phyloP scores from a whole-genome alignment of 2,797 vertebrate species.

The Cynodonichthys magdalenae region DNA sequence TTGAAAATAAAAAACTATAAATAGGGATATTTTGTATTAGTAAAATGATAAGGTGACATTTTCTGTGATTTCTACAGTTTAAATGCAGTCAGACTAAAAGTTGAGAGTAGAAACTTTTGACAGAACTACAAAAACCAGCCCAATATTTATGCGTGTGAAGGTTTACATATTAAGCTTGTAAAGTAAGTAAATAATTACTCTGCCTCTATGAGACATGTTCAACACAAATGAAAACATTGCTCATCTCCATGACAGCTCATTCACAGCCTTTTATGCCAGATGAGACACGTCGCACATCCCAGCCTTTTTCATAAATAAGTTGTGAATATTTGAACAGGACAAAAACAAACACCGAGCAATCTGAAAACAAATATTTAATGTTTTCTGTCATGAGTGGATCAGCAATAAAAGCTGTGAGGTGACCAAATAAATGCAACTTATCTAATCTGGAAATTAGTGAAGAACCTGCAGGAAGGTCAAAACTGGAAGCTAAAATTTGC shows the following conservation, averaged over 20 bases:
- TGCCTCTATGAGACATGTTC: constrained; percentile 1
- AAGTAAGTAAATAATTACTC: constrained; percentile 2
- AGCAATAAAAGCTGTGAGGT: constrained; percentile 39
- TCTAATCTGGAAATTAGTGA: constrained; percentile 36
- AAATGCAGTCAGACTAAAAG: constrained; percentile 4
- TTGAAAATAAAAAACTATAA: constrained; percentile 14
- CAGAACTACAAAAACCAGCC: background rate
- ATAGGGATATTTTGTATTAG: constrained; percentile 17
- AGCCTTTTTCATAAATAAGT: background rate
- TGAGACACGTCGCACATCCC: constrained; percentile 15
- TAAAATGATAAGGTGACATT: constrained; percentile 27
- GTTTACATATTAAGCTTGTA: background rate
- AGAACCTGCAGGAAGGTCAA: background rate
- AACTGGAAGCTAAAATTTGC: no score
- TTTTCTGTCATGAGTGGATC: constrained; percentile 54
- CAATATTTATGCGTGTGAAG: background rate
- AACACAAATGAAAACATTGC: constrained; percentile 26
- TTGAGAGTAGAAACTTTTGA: background rate
- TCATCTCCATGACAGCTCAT: constrained; percentile 40
- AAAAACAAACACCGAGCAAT: constrained; percentile 77
- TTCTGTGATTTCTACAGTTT: no score
- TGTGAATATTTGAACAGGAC: constrained; percentile 79
- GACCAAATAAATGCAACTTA: constrained; percentile 33
- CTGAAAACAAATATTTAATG: constrained; percentile 75
- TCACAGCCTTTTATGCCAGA: constrained; percentile 38